Conservation (phyloP, 2,888 invertebrate genomes). For the Lasioglossum figueresi region DNA sequence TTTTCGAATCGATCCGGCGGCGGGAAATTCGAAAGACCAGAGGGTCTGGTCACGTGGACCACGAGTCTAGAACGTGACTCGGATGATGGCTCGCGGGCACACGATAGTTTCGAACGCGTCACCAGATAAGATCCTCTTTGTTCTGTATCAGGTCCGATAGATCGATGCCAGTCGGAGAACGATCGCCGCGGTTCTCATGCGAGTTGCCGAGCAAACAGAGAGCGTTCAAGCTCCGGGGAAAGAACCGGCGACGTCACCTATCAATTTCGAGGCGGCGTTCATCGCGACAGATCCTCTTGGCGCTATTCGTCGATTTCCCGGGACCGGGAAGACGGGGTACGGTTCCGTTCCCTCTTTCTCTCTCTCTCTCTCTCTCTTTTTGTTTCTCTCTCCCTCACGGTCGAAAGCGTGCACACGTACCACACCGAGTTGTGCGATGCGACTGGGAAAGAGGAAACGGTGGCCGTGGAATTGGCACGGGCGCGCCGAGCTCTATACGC, state of each 20-base stretch:
- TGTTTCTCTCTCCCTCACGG: background rate
- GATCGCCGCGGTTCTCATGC: background rate
- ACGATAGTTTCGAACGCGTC: background rate
- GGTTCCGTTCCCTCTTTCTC: conserved; percentile 33
- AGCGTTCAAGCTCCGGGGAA: background rate
- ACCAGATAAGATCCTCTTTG: conserved; percentile 29
- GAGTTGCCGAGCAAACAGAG: background rate
- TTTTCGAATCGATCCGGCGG: background rate
- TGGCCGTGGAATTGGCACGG: conserved; percentile 16
- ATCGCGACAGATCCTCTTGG: conserved; percentile 51
- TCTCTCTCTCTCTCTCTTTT: conserved; percentile 7
- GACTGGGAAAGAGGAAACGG: conserved; percentile 27
- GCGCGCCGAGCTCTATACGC: background rate
- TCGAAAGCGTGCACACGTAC: background rate
- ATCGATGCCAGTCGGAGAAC: conserved; percentile 1
- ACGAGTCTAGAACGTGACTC: background rate
- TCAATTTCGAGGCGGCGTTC: conserved; percentile 34
- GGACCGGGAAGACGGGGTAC: conserved; percentile 18
- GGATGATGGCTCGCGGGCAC: background rate
- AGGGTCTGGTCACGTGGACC: background rate
- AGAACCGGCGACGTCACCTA: conserved; percentile 22
- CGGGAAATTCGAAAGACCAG: background rate
- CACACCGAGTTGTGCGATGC: background rate
- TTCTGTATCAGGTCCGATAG: conserved; percentile 30
- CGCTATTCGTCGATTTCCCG: conserved; percentile 17